Evolutionary conservation across 2,888 invertebrate genomes (phyloP).

Genomic region (Homarus gammarus): DNA sequence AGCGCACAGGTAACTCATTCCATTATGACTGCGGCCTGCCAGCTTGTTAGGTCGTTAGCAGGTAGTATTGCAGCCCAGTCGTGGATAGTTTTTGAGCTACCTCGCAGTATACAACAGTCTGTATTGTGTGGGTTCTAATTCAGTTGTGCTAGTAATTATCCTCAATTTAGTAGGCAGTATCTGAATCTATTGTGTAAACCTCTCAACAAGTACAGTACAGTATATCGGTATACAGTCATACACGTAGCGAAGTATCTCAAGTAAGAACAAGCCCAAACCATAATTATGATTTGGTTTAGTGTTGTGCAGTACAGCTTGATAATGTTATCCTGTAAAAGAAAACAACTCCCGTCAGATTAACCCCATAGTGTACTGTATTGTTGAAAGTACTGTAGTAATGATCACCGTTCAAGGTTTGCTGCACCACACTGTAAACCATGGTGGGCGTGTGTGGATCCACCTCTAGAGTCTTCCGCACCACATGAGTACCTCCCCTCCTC

Average conservation of each 20-base stretch:
- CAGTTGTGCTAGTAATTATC: not conserved
- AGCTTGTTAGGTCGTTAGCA: conserved; percentile 66
- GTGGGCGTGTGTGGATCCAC: not conserved
- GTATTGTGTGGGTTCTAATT: conserved; percentile 12
- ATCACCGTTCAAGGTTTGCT: not conserved
- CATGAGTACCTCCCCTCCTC: conserved; percentile 13
- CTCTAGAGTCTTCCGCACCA: not conserved
- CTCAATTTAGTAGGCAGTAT: conserved; percentile 13
- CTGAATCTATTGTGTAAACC: not conserved
- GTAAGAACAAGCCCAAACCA: not conserved
- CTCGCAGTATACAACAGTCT: conserved; percentile 27
- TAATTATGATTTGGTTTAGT: not conserved
- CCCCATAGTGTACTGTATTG: not conserved
- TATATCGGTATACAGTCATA: not conserved
- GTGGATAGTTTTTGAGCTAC: conserved; percentile 28
- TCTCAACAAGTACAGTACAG: not conserved
- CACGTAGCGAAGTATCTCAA: conserved; percentile 44
- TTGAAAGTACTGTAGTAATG: not conserved
- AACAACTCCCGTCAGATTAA: not conserved
- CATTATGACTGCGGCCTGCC: conserved; percentile 69
- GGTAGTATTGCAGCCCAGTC: conserved; percentile 71
- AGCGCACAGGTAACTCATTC: conserved; percentile 73
- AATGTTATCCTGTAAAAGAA: not conserved
- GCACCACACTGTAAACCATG: conserved; percentile 8
- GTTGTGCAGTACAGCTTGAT: conserved; percentile 8